Conservation (phyloP, 2,797 vertebrate species). For the Apogon talboti region DNA sequence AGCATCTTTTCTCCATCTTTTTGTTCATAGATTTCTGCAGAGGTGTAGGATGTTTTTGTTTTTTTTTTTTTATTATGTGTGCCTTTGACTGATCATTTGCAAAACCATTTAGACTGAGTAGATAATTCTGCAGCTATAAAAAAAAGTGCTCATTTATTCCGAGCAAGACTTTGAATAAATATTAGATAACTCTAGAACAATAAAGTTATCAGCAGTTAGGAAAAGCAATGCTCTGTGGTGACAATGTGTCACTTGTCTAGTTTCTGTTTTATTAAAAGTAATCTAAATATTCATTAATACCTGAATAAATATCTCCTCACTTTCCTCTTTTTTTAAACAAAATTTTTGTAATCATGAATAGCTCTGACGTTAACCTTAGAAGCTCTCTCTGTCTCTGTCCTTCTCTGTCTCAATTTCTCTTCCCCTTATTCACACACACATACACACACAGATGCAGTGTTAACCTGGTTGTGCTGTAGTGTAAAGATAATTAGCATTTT, state of each 20-base stretch:
- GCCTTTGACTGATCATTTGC: constrained; percentile 61
- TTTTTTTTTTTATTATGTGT: constrained; percentile 8
- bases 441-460: constrained; percentile 32
- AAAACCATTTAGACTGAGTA: constrained; percentile 52
- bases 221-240: constrained; percentile 15
- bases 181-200: constrained; percentile 42
- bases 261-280: constrained; percentile 56
- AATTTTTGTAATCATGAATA: constrained; percentile 32
- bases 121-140: constrained; percentile 32
- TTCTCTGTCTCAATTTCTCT: constrained; percentile 22
- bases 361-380: constrained; percentile 24
- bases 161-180: constrained; percentile 34
- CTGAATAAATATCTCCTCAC: constrained; percentile 20
- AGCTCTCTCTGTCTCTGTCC: constrained; percentile 8
- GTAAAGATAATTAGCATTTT: constrained; percentile 81
- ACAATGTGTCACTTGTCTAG: constrained; percentile 31
- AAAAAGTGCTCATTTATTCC: constrained; percentile 39
- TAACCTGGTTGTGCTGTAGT: constrained; percentile 63
- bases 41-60: constrained; percentile 45
- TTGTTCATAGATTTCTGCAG: constrained; percentile 45
- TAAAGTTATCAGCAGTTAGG: constrained; percentile 27
- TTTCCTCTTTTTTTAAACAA: not conserved
- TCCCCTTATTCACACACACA: constrained; percentile 12
- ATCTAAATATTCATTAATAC: constrained; percentile 56
- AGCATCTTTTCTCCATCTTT: constrained; percentile 30